Base-by-base conservation (phyloP, 2,113 vertebrate genomes). In the Phainopepla nitens region DNA sequence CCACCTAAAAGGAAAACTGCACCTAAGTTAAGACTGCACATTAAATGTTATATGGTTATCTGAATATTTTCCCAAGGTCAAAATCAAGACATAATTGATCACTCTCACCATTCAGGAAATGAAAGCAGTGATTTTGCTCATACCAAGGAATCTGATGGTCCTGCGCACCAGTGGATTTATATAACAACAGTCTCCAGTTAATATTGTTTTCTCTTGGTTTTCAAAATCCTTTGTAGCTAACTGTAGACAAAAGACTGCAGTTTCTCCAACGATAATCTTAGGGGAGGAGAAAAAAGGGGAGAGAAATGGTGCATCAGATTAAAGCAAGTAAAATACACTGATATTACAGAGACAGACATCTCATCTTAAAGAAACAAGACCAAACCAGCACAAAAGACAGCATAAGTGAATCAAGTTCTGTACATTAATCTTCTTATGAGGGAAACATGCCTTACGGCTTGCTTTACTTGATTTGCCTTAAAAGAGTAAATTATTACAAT, bases 181-280 rank as follows among this genome's bases (percentile, higher is more conserved):
- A 94, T 99, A 99, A 97, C 99, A 99, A 98, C 99, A 99, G 98
- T 99, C 99, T 97, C 99, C 99, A 4, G 98, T 99, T 96, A 99
- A 98, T 92, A 99, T 98, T 15, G 99, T 99, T 98, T 99, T 99
- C 97, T 99, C 99, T 87, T 99, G 99, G 69, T 98, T 99, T 98
- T 99, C 99, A 93, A 99, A 99, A 97, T 99, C 99, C 97, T 99
- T 99, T 85, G 99, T 99, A 35, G 98, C 99, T 97, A 99, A 98
- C 97, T 99, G 99, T 96, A 99, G 98, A 96, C 99, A 98, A 98
- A 99, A 99, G 94, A 99, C 98, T 88, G 98, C 99, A 8, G 99
- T 99, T 97, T 99, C 99, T 94, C 99, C 99, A 93, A 99, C 95
- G 69, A 99, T 99, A 97, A 99, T 99, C 99, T 99, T 97, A 75